Evolutionary conservation across 2,888 invertebrate species (phyloP), one percentile per base, ranked within the genome.

Genomic region (Caenorhabditis panamensis): DNA sequence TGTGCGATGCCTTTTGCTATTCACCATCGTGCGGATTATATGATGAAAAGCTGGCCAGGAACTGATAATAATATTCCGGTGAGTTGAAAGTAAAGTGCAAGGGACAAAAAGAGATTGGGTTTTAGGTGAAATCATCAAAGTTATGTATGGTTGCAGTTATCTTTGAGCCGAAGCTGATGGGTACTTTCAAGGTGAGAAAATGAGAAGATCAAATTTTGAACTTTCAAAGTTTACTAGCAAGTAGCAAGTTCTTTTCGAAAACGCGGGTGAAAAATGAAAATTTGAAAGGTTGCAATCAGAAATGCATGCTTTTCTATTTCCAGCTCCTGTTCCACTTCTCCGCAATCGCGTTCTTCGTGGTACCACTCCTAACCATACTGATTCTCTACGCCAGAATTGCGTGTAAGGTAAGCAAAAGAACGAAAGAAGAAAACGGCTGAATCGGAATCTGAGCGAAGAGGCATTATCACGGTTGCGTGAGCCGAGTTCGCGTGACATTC

Each of bases 301-400:
- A 28, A 44, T 37, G 28, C 37, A 49, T 36, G 47, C 6, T n/a
- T n/a, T n/a, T 11, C 58, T 6, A 6, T 13, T 82, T 84, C 49
- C 66, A 86, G 85, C 31, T 79, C 13, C 56, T 87, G 8, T 87
- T 87, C 64, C 87, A 87, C 62, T 83, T 85, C 62, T 86, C 87
- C 1, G 87, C 87, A 5, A 59, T 86, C 24, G 51, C 84, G n/a
- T 87, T 87, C 67, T 87, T 87, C 58, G 79, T 76, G 0, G 51
- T 87, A 6, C 87, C 87, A 8, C 76, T 87, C 2, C 51, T 79
- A 9, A 79, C 83, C 51, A 87, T 87, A 49, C 68, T 87, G 13
- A 72, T 84, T 59, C 68, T 87, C 16, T 87, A 86, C 61, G 66
- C 82, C 9, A 44, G 83, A 31, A 86, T 87, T 24, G 82, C 84